Base-by-base conservation (phyloP, 2,888 invertebrate species). In the Eurytoma californica region DNA sequence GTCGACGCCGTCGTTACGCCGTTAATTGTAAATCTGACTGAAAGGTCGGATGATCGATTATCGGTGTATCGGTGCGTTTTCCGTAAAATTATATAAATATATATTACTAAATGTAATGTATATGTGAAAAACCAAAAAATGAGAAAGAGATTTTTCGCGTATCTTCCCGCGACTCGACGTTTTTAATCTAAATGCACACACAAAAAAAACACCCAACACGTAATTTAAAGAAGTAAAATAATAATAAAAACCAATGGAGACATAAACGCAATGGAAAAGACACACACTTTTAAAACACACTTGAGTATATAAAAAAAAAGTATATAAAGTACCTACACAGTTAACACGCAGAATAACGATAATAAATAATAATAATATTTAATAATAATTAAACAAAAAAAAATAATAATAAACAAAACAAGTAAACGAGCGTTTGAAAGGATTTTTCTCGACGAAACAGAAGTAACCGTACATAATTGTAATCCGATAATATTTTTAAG, bases 401-500 rank as follows among this genome's bases (percentile, higher is more conserved):
- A 39, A 39, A n/a, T n/a, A 39, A 72, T 61, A 67, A 67, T 72
- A 69, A 65, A 61, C 61, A 75, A 70, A 74, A 28, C 65, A 70
- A 73, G 69, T 80, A 80, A 39, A 69, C 53, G 70, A 80, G 77
- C 66, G 70, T 74, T 78, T 78, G 57, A 80, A 63, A 80, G 39
- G 68, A 65, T 78, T 80, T 24, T 80, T 79, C 53, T 80, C 70
- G 70, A 67, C 53, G 75, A 74, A 74, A 77, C 72, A 77, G 65
- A 75, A 77, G 72, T 72, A 78, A 78, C 14, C 75, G 77, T 73
- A 77, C 74, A 78, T 77, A 77, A 77, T 76, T 79, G 72, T 79
- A 81, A 81, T 79, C 76, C 72, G 75, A 81, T 39, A 39, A 74
- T 81, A 81, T 81, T 81, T 81, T 81, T 81, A 79, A 81, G 79